Conservation (phyloP, 2,113 vertebrate species). For the Pogonocichla stellata region DNA sequence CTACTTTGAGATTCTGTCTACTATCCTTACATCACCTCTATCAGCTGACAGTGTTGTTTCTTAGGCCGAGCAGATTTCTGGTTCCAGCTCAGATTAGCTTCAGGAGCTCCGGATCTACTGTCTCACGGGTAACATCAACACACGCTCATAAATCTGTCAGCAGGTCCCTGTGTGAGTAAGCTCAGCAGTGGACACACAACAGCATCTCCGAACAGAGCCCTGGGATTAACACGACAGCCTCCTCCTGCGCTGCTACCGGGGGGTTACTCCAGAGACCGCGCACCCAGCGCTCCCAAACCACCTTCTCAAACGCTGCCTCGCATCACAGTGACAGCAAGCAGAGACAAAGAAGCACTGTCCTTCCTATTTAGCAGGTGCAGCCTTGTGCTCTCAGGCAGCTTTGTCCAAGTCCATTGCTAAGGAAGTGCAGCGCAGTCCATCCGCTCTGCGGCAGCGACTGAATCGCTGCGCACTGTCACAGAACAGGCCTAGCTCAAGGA, state of each 20-base stretch:
- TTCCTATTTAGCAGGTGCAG: background rate
- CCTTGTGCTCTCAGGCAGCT: background rate
- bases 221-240: background rate
- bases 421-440: background rate
- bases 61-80: background rate
- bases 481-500: background rate
- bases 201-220: background rate
- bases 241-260: rapidly evolving
- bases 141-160: background rate
- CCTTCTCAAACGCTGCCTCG: background rate
- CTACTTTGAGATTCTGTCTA: background rate
- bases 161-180: background rate
- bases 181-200: background rate
- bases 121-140: background rate
- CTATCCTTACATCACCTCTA: background rate
- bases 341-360: background rate
- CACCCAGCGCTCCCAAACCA: background rate
- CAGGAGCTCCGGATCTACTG: background rate
- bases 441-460: rapidly evolving
- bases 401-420: background rate
- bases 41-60: background rate
- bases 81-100: background rate
- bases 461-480: rapidly evolving
- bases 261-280: background rate
- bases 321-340: background rate